Evolutionary conservation across 1,140 invertebrate species (phyloP), one percentile per base, ranked within the genome.

Genomic region (Mya arenaria): DNA sequence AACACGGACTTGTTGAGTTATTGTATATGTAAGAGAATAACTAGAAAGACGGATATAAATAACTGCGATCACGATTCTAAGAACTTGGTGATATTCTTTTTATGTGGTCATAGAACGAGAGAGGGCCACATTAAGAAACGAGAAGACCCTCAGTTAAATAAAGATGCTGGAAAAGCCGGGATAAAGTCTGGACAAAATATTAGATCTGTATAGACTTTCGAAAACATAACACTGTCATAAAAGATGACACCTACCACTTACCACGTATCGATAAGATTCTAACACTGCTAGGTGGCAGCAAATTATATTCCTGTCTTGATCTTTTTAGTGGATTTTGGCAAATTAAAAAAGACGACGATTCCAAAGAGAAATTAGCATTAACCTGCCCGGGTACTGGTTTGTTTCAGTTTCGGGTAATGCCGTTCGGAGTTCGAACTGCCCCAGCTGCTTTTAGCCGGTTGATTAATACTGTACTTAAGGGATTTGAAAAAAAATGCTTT

Each of bases 231-330:
- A 48, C 44, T 13, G 41, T 71, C 4, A 71, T 39, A 13, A 55
- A 71, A n/a, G 36, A 69, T 28, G 84, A 85, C 23, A 75, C 83
- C 0, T 88, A 86, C 36, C 84, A 85, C 1, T 74, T 89, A 17
- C 89, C 89, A 2, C 62, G 82, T 23, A 87, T 89, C 52, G 89
- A 90, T 66, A 88, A 90, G 37, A 85, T 86, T 1, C 48, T 91
- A 13, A 41, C 74, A 6, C 41, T 71, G 6, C 62, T 88, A 39
- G 78, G 71, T 60, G 65, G 79, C 4, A 48, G 78, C 6, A 78
- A 72, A 41, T 86, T 78, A 25, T 90, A 85, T 62, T 86, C 84
- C 8, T 36, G 39, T 23, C 8, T 84, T 0, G 83, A 86, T 65
- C n/a, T 77, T 1, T 13, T 36, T 0, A 60, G 39, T 30, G 74